These are phyloP conservation scores for Zeugodacus cucurbitae DNA, from an alignment of 1,140 invertebrate genomes.

Conservation along the genomic window DNA sequence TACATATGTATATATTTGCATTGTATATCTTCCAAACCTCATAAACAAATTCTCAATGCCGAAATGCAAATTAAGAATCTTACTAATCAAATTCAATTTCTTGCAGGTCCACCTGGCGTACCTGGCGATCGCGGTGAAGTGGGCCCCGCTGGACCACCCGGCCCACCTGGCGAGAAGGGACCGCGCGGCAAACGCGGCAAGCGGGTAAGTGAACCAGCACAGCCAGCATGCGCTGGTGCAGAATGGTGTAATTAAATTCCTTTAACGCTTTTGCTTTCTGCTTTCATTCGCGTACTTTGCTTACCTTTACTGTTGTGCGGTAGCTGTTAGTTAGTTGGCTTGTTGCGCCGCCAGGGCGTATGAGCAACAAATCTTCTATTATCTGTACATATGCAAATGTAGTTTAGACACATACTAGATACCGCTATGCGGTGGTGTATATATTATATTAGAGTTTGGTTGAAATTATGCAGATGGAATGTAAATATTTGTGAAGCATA, in stretches of 20 bases:
- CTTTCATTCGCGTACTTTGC: background rate
- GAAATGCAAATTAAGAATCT: background rate
- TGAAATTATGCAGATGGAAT: conserved; percentile 5
- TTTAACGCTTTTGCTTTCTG: conserved; percentile 1
- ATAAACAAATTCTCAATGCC: no score
- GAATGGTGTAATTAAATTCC: background rate
- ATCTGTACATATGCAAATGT: background rate
- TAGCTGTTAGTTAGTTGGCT: background rate
- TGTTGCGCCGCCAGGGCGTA: conserved; percentile 2
- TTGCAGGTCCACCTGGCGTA: conserved; percentile 76
- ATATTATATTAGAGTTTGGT: background rate
- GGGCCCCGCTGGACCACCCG: conserved; percentile 87
- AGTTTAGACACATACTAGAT: background rate
- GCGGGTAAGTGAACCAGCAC: conserved; percentile 81
- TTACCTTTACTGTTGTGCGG: background rate
- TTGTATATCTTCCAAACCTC: no score
- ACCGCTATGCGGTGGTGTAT: background rate
- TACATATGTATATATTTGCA: no score
- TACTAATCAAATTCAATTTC: background rate
- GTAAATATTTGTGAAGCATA: conserved; percentile 9
- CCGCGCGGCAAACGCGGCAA: conserved; percentile 78
- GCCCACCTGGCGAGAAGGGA: conserved; percentile 72
- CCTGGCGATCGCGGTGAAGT: conserved; percentile 86
- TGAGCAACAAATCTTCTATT: background rate
- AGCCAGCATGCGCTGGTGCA: no score